Evolutionary conservation across 2,888 invertebrate species (phyloP).

Genomic region (Patella ulyssiponensis): DNA sequence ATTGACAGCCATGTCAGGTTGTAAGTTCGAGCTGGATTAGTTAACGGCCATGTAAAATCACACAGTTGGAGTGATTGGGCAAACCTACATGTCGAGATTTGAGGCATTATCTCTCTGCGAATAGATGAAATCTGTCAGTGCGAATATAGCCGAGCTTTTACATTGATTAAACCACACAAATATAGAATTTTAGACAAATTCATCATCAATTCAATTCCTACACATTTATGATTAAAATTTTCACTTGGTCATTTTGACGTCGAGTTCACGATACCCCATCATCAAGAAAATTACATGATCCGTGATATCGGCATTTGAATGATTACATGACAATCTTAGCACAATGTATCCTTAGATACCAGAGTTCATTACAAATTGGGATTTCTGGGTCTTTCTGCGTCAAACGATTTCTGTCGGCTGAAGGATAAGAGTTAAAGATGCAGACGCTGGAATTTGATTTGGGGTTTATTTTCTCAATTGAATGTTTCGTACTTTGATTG

Average conservation of each 20-base stretch:
- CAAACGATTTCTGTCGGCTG: not conserved
- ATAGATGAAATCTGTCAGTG: conserved; percentile 7
- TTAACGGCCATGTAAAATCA: not conserved
- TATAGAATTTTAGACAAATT: not conserved
- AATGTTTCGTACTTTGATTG: conserved; percentile 6
- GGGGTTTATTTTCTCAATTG: conserved; percentile 8
- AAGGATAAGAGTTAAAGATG: not conserved
- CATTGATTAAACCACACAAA: not conserved
- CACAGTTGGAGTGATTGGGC: not conserved
- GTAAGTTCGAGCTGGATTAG: conserved; percentile 4
- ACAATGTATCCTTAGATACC: not conserved
- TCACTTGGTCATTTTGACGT: not conserved
- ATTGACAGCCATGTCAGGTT: conserved; percentile 5
- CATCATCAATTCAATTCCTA: not conserved
- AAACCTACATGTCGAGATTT: not conserved
- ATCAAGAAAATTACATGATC: conserved; percentile 9
- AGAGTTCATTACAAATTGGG: conserved; percentile 12
- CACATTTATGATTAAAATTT: conserved; percentile 11
- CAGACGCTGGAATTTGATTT: not conserved
- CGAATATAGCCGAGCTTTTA: conserved; percentile 8
- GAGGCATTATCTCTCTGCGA: not conserved
- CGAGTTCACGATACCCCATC: conserved; percentile 3
- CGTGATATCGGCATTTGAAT: not conserved
- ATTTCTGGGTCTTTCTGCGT: not conserved
- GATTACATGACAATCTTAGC: not conserved